Conservation (phyloP, 30 jellyfish, hydroid and myxozoan genomes). For the Hydra vulgaris region DNA sequence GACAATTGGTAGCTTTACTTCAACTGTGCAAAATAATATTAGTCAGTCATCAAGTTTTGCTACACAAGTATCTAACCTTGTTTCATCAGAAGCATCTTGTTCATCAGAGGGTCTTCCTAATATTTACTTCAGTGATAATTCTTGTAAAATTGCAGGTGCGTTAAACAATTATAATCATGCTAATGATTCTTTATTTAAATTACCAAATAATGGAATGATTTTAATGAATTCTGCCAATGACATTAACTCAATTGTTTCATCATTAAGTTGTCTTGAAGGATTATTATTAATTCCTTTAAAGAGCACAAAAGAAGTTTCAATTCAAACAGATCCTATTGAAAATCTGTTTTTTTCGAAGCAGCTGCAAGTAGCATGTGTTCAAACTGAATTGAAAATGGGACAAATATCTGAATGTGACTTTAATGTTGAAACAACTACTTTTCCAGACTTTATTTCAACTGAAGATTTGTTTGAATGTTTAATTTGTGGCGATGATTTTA, state of each 20-base stretch:
- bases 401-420: constrained; percentile 6
- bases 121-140: neutral
- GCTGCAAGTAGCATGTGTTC: constrained; percentile 4
- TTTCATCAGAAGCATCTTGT: neutral
- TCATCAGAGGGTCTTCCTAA: neutral
- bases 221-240: neutral
- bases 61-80: neutral
- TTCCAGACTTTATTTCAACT: constrained; percentile 19
- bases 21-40: neutral
- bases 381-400: constrained; percentile 28
- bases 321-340: constrained; percentile 67
- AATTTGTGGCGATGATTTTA: constrained; percentile 42
- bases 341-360: neutral
- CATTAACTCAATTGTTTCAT: neutral
- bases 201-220: neutral
- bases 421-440: constrained; percentile 4
- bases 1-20: neutral
- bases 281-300: constrained; percentile 60
- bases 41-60: neutral
- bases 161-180: neutral
- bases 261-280: constrained; percentile 45
- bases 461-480: constrained; percentile 23
- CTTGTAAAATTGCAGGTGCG: neutral
- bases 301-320: constrained; percentile 42
- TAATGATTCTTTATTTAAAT: too few relatives aligned